Conservation (phyloP, 2,113 vertebrate genomes). For the Lophotis ruficrista region DNA sequence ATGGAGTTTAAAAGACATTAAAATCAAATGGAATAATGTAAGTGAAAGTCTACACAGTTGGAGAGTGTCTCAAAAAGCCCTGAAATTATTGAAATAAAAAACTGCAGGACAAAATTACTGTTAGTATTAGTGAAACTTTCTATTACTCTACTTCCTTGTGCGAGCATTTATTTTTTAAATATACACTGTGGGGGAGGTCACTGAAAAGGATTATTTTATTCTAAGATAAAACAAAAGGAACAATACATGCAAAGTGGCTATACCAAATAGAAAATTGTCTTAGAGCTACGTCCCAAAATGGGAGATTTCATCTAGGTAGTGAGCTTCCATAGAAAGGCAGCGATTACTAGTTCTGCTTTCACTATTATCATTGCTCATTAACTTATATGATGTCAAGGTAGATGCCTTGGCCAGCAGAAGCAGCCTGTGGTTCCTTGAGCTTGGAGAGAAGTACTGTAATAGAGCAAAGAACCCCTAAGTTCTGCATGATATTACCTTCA, state of each 20-base stretch:
- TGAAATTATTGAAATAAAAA: not conserved
- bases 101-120: not conserved
- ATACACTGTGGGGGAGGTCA: not conserved
- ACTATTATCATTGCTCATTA: not conserved
- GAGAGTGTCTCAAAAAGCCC: not conserved
- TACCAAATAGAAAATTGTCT: not conserved
- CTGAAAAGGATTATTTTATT: not conserved
- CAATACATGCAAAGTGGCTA: not conserved
- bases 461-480: not conserved
- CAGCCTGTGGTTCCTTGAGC: not conserved
- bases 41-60: not conserved
- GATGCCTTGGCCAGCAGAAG: not conserved
- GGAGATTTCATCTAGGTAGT: not conserved
- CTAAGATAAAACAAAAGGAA: not conserved
- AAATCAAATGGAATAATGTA: not conserved
- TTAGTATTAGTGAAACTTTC: not conserved
- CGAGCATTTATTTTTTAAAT: not conserved
- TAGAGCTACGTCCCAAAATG: not conserved
- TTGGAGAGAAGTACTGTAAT: not conserved
- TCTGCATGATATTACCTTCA: constrained; percentile 19
- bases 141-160: not conserved
- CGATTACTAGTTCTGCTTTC: not conserved
- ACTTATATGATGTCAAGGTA: not conserved
- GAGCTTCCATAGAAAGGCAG: not conserved
- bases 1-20: not conserved